These are phyloP conservation scores for Arothron firmamentum DNA, from an alignment of 2,113 vertebrate genomes.

Conservation along the genomic window DNA sequence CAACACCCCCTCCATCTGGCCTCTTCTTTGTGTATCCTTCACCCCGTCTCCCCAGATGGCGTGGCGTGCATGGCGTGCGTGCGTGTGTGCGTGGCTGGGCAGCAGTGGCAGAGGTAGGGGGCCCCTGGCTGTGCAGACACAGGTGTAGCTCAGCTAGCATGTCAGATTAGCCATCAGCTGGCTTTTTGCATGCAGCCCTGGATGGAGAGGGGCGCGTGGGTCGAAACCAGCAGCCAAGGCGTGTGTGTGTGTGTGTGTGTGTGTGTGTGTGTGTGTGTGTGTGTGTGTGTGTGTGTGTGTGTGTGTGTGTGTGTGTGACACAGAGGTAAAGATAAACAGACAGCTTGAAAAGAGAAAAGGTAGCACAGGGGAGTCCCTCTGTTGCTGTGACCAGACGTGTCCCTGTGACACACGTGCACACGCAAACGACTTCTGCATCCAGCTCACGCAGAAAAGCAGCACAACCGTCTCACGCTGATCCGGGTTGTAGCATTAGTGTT, in stretches of 20 bases:
- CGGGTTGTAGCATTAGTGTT: neutral
- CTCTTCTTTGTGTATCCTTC: neutral
- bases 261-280: slow-evolving; percentile 15
- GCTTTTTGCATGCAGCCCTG: slow-evolving; percentile 37
- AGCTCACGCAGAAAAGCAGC: no score
- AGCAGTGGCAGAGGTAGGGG: slow-evolving; percentile 39
- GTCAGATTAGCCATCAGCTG: slow-evolving; percentile 57
- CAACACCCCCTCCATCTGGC: slow-evolving; percentile 24
- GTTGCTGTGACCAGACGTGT: slow-evolving; percentile 57
- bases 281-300: slow-evolving; percentile 10
- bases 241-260: slow-evolving; percentile 29
- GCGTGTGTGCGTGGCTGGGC: slow-evolving; percentile 9
- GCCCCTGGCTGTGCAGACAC: slow-evolving; percentile 46
- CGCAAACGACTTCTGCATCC: slow-evolving; percentile 16
- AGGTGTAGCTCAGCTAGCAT: slow-evolving; percentile 43
- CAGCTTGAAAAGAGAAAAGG: slow-evolving; percentile 57
- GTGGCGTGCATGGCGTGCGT: neutral
- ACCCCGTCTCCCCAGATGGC: slow-evolving; percentile 29
- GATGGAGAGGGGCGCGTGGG: slow-evolving; percentile 20
- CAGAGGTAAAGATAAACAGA: slow-evolving; percentile 40
- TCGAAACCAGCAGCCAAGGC: slow-evolving; percentile 45
- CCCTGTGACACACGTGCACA: slow-evolving; percentile 39
- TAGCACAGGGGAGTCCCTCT: slow-evolving; percentile 58
- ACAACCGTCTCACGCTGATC: neutral
- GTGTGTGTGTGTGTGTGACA: slow-evolving; percentile 5